These are phyloP conservation scores for Drosophila navojoa DNA, from an alignment of 1,140 invertebrate genomes.

Conservation along the genomic window DNA sequence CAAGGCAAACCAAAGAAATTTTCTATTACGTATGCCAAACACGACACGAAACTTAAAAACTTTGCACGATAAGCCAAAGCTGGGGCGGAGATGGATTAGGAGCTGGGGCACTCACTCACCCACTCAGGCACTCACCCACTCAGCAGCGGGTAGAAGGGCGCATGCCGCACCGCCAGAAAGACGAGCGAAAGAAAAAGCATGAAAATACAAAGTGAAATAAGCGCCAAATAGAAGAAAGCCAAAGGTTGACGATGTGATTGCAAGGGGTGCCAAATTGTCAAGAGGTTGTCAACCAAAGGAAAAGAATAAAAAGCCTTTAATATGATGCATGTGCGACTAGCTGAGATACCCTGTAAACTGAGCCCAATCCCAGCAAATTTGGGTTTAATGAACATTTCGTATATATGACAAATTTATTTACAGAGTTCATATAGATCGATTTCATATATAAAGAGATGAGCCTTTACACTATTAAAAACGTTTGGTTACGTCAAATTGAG, in stretches of 20 bases:
- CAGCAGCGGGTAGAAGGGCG: conserved; percentile 11
- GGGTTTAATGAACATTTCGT: too few species aligned
- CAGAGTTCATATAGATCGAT: too few species aligned
- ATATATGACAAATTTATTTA: too few species aligned
- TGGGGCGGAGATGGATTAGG: conserved; percentile 24
- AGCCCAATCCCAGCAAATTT: not conserved
- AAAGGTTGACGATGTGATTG: conserved; percentile 44
- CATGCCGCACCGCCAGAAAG: not conserved
- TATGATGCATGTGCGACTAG: not conserved
- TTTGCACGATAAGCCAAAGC: conserved; percentile 68
- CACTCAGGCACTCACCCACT: conserved; percentile 2
- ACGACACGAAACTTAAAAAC: conserved; percentile 78
- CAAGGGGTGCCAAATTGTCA: conserved; percentile 72
- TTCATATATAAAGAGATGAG: too few species aligned
- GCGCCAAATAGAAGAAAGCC: conserved; percentile 52
- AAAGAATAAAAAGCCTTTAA: not conserved
- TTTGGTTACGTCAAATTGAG: too few species aligned
- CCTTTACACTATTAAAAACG: too few species aligned
- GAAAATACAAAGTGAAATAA: conserved; percentile 63
- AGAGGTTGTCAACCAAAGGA: conserved; percentile 64
- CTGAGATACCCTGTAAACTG: not conserved
- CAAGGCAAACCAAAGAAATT: conserved; percentile 34
- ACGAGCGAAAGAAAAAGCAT: not conserved
- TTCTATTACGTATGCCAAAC: conserved; percentile 74
- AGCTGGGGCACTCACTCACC: conserved; percentile 6